Evolutionary conservation across 2,113 vertebrate species (phyloP), one percentile per base, ranked within the genome.

Genomic region (Plectropomus leopardus): DNA sequence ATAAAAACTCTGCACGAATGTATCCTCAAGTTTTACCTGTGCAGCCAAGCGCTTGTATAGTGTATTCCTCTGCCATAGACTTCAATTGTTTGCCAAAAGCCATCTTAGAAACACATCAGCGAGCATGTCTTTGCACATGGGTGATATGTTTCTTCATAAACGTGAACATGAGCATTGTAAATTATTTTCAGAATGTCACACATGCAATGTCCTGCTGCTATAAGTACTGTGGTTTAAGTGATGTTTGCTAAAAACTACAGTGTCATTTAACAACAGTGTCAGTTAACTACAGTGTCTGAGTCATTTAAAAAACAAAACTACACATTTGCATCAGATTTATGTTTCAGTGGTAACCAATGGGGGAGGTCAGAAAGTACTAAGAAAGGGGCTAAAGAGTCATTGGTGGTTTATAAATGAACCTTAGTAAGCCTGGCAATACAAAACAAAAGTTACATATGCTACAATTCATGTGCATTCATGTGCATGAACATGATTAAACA

Each of bases 131-230:
- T 23, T 57, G 24, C 40, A 42, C 42, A n/a, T 24, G 5, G 32
- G 8, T 53, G 42, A 32, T 30, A 54, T 32, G 40, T 54, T 19
- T 36, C 36, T 69, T 58, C 57, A 64, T 53, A 17, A 53, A 17
- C 7, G 34, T 42, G 34, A 80, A 67, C 70, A 64, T 21, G 10
- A 26, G 10, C 60, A 50, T 15, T 32, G 16, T n/a, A 57, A 17
- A 53, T 72, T 51, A 63, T 78, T 81, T 51, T 30, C 2, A 67
- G 40, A 68, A 44, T 40, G 36, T 51, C 65, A 44, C 65, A 53
- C 45, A 32, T 4, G 30, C 54, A 50, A 68, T 8, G 5, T 59
- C 36, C 60, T 34, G 36, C 28, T 61, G 42, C 55, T 47, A 61
- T 42, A 69, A 72, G 77, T 51, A 60, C 30, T 30, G 15, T n/a